Percentiles rank a stretch among this genome's conserved stretches.
These are phyloP conservation scores for Dendrophyllia cribrosa DNA, from an alignment of 64 coral and sea anemone species.

Conservation along the genomic window DNA sequence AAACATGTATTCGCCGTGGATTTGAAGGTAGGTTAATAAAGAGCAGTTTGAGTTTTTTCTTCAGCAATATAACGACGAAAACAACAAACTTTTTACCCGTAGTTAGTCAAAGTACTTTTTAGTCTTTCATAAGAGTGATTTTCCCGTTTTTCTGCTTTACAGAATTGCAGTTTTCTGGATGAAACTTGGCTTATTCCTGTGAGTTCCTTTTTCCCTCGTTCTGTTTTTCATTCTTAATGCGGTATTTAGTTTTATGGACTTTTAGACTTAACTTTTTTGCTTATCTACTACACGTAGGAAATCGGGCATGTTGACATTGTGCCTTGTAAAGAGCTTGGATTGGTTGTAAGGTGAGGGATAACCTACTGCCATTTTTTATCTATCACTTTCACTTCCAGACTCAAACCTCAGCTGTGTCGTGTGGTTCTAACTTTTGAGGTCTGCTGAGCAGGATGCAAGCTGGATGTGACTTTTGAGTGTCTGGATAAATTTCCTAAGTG, in stretches of 20 bases:
- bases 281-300: conserved; percentile 31
- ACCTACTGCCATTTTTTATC: no score
- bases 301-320: conserved; percentile 81
- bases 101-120: not conserved
- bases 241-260: not conserved
- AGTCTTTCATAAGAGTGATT: not conserved
- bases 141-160: not conserved
- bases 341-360: conserved; percentile 74
- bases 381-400: no score
- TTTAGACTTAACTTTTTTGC: not conserved
- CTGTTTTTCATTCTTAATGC: not conserved
- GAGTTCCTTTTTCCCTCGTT: conserved; percentile 15
- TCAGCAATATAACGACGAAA: not conserved
- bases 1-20: conserved; percentile 73
- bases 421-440: no score
- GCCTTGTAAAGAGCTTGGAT: conserved; percentile 89
- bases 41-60: not conserved
- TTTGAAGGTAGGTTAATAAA: conserved; percentile 66
- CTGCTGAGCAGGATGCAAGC: no score
- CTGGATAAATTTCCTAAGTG: no score
- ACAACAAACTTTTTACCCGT: not conserved
- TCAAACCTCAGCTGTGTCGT: no score
- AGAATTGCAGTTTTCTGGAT: conserved; percentile 90
- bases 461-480: no score
- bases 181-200: conserved; percentile 90